Conservation (phyloP, 2,797 vertebrate genomes). For the Iguana delicatissima region DNA sequence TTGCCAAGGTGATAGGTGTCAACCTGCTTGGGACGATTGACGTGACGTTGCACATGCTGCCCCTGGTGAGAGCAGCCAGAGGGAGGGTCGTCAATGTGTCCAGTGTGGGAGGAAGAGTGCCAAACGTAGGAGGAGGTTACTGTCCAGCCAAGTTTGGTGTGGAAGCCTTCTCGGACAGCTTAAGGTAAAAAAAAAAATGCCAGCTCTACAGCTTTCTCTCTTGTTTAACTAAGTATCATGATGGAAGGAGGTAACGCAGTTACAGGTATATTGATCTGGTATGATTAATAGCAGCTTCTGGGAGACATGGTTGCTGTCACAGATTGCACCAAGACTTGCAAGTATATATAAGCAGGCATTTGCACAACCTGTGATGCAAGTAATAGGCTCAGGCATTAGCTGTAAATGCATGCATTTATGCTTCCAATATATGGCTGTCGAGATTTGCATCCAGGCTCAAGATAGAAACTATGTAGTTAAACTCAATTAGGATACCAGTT, state of each 20-base stretch:
- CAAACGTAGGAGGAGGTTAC: slow-evolving; percentile 20
- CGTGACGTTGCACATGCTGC: slow-evolving; percentile 46
- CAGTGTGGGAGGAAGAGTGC: slow-evolving; percentile 52
- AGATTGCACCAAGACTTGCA: too few species aligned
- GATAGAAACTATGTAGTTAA: too few species aligned
- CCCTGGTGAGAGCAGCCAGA: slow-evolving; percentile 55
- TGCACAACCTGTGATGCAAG: too few species aligned
- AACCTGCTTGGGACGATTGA: slow-evolving; percentile 62
- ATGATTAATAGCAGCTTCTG: too few species aligned
- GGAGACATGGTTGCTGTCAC: too few species aligned
- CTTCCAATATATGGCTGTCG: too few species aligned
- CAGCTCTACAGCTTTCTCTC: neutral
- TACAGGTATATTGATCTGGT: neutral
- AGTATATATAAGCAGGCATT: too few species aligned
- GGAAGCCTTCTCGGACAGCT: slow-evolving; percentile 67
- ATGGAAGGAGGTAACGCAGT: neutral
- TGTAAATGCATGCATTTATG: too few species aligned
- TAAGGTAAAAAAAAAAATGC: slow-evolving; percentile 57
- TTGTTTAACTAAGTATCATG: neutral
- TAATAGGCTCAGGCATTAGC: too few species aligned
- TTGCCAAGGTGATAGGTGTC: slow-evolving; percentile 26
- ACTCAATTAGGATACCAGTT: too few species aligned
- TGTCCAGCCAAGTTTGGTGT: slow-evolving; percentile 61
- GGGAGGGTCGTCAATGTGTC: slow-evolving; percentile 67
- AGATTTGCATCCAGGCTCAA: too few species aligned